Base-by-base conservation (phyloP, 2,113 vertebrate genomes). In the Phalacrocorax carbo region DNA sequence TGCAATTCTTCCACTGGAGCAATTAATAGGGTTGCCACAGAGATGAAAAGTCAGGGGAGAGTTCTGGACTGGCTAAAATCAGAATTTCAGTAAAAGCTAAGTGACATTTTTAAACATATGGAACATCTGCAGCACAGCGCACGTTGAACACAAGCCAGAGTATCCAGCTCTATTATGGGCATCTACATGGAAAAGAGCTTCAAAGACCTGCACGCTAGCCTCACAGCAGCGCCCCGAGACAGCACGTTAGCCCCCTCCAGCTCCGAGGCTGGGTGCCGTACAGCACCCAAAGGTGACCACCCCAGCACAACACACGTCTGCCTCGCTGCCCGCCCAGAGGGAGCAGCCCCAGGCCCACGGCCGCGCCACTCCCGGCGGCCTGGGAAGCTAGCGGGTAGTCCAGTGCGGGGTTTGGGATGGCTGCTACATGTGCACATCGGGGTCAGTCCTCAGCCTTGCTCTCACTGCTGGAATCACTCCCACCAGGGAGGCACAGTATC, bases 161-260 rank as follows among this genome's bases (percentile, higher is more conserved):
- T 2, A 23, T 55, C 30, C 3, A 14, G 13, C 40, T 42, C n/a
- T 13, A 30, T 13, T 18, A 38, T 0, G 12, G 75, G 51, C 75
- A 89, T 21, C 34, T 6, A 15, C 1, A 26, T 0, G 7, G 34
- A 46, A 26, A 3, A 40, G 27, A 26, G 11, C 8, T 44, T 5
- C 15, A 3, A 16, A 55, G 38, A 66, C 4, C 30, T 3, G 38
- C 11, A 10, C 5, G 12, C 19, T 11, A 7, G 15, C 36, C 40
- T 36, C 36, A 15, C 20, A 10, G 51, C 80, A 38, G 60, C 3
- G 0, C 44, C 55, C 38, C 2, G 1, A 65, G 51, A 15, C 9
- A n/a, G 10, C 48, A 8, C 7, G 0, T 2, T 10, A 44, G 5
- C 9, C 54, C 40, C 32, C 57, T 51, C 32, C 38, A 13, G 11